Evolutionary conservation across 2,797 vertebrate genomes (phyloP), one percentile per base, ranked within the genome.

Genomic region (Mallotus villosus): DNA sequence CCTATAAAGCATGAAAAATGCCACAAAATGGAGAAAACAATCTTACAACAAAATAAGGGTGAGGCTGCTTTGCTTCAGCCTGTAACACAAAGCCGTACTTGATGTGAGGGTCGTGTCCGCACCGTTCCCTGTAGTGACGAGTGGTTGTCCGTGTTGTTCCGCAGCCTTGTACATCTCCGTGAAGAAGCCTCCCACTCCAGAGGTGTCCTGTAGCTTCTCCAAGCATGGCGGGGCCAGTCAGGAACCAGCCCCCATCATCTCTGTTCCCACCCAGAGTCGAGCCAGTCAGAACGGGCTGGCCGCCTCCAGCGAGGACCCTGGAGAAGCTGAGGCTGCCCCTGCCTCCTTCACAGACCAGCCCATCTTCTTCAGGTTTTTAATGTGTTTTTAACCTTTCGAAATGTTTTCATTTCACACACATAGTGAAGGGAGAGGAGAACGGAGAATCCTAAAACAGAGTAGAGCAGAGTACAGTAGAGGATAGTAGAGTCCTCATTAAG

Each of bases 281-380:
- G 71, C 88, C 78, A 92, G 88, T 76, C 91, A 90, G 81, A 94
- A 92, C 1, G 93, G 90, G n/a, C 85, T 92, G 73, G 78, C 90
- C 75, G 82, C 77, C 67, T 82, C 90, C 63, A 89, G 89, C 49
- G 77, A 85, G 16, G 85, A 90, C 17, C 79, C 85, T 53, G 86
- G 80, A 58, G 93, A 93, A 34, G 78, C 74, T 29, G 63, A 90
- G 66, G 82, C 90, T 37, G 77, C 91, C 34, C 84, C 93, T 57
- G 79, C 83, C 0, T 87, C 93, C 0, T 97, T 95, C 75, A 91
- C 91, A 5, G 97, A 98, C 83, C 97, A 98, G 74, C 97, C 97
- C 1, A 89, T 98, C 68, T 99, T 99, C 91, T 99, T 99, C 88
- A 95, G 98, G 98, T 99, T 79, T 66, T 66, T 51, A n/a, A n/a